A percentile compares a stretch with the other conserved stretches of the same genome.
phyloP scores from a whole-genome alignment of 92 coral and sea anemone species.

The Meandrina meandrites region DNA sequence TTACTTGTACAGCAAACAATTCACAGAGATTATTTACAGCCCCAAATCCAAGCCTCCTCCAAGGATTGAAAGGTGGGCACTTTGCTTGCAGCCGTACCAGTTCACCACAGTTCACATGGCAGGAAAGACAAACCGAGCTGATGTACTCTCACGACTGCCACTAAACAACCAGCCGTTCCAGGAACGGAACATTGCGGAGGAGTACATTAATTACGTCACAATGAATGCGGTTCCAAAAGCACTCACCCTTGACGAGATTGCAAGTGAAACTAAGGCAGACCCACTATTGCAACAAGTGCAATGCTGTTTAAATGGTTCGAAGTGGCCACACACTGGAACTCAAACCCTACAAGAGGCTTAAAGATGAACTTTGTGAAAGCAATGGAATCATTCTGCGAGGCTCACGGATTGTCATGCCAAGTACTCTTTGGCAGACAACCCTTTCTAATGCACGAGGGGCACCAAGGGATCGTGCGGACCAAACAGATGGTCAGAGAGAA shows the following conservation, averaged over 20 bases:
- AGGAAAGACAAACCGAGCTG: conserved; percentile 40
- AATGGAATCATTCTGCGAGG: conserved; percentile 36
- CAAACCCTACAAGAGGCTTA: conserved; percentile 30
- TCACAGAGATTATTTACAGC: no score
- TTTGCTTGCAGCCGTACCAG: no score
- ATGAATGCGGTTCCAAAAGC: conserved; percentile 40
- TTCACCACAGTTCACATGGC: conserved; percentile 40
- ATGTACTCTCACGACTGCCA: conserved; percentile 37
- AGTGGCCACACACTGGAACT: conserved; percentile 18
- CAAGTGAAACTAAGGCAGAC: conserved; percentile 28
- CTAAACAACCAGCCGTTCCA: conserved; percentile 34
- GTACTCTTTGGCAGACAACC: conserved; percentile 11
- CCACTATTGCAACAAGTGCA: conserved; percentile 18
- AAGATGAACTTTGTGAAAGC: conserved; percentile 41
- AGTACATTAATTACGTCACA: conserved; percentile 43
- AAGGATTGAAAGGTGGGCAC: no score
- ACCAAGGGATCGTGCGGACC: conserved; percentile 9
- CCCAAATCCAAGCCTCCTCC: no score
- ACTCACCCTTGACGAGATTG: conserved; percentile 31
- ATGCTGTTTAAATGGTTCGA: neutral
- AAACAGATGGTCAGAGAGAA: conserved; percentile 13
- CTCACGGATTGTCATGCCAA: conserved; percentile 11
- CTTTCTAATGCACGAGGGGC: conserved; percentile 4
- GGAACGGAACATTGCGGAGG: conserved; percentile 49
- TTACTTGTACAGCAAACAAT: neutral